Conservation (phyloP, 2,113 vertebrate species). For the Sceloporus undulatus region DNA sequence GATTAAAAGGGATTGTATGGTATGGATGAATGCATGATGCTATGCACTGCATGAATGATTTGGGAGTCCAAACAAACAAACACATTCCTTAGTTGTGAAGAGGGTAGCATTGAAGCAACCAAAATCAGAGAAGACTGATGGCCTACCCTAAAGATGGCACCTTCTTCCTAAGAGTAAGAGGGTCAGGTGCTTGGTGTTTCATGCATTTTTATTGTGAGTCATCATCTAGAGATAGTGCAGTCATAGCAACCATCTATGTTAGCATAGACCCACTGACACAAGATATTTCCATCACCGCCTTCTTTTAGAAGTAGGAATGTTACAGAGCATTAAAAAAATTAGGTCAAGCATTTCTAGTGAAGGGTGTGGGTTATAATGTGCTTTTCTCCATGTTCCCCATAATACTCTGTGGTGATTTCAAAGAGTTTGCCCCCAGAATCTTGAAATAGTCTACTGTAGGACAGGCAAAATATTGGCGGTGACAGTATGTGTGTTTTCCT, state of each 20-base stretch:
- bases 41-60: background rate
- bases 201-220: conserved; percentile 8
- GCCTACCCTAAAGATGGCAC: background rate
- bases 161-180: background rate
- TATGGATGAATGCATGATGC: no score
- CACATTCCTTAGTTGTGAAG: background rate
- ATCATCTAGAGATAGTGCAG: background rate
- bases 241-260: conserved; percentile 26
- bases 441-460: conserved; percentile 3
- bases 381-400: background rate
- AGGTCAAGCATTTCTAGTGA: conserved; percentile 1
- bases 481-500: conserved; percentile 15
- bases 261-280: conserved; percentile 18
- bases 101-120: background rate
- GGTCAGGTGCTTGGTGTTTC: background rate
- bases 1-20: background rate
- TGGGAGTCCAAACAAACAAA: background rate
- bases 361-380: background rate
- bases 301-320: conserved; percentile 14
- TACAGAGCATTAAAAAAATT: background rate
- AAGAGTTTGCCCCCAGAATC: conserved; percentile 1
- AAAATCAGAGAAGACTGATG: background rate
- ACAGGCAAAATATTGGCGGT: conserved; percentile 11
- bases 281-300: conserved; percentile 16
- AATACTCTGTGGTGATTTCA: background rate